Conservation (phyloP, 2,888 invertebrate genomes). For the Platynereis dumerilii region DNA sequence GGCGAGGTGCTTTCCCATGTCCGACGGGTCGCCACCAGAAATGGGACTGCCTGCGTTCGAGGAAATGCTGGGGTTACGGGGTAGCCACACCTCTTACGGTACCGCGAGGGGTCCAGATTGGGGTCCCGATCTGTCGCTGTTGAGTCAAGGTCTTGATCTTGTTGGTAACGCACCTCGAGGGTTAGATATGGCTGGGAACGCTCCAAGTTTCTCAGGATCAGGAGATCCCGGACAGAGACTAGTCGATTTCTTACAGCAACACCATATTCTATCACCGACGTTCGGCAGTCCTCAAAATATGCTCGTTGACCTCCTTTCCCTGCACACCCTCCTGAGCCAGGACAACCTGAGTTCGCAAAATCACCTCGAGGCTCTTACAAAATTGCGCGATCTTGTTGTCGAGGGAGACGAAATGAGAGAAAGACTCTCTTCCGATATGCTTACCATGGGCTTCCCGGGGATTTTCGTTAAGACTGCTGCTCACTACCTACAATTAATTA, state of each 20-base stretch:
- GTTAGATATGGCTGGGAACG: neutral
- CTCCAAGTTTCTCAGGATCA: neutral
- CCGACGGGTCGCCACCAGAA: neutral
- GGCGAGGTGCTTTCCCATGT: no score
- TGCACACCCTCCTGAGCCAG: neutral
- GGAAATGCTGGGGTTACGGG: neutral
- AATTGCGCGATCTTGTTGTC: conserved; percentile 13
- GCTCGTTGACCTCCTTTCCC: neutral
- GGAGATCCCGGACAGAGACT: no score
- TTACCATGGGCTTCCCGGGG: conserved; percentile 17
- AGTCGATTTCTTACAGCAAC: no score
- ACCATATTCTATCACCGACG: no score
- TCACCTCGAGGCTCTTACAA: conserved; percentile 10
- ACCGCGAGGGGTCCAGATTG: neutral
- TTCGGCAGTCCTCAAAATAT: neutral
- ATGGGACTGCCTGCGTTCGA: neutral
- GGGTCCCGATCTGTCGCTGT: neutral
- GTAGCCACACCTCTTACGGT: neutral
- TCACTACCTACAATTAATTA: neutral
- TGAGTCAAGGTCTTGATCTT: neutral
- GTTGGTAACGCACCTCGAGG: neutral
- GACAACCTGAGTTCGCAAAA: conserved; percentile 4
- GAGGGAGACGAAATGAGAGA: conserved; percentile 21
- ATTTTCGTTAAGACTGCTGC: conserved; percentile 1
- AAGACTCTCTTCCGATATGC: conserved; percentile 17